Conservation (phyloP, 1,140 invertebrate species). For the Pemphigus obesinymphae region DNA sequence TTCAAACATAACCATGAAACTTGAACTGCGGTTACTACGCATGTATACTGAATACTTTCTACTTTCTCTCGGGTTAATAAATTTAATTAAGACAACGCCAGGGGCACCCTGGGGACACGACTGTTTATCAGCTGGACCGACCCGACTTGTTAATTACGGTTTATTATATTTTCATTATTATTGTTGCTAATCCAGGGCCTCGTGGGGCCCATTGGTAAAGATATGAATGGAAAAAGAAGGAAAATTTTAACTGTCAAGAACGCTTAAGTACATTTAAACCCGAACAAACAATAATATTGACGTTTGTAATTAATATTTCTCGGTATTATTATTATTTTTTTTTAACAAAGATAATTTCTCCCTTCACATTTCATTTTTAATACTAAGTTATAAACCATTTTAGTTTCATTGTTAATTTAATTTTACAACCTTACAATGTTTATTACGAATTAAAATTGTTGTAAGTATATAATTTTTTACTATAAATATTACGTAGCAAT, state of each 20-base stretch:
- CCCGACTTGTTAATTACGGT: constrained; percentile 34
- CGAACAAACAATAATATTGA: constrained; percentile 3
- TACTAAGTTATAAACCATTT: not conserved
- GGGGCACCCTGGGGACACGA: not conserved
- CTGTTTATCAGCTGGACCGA: constrained; percentile 33
- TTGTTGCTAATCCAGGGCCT: constrained; percentile 29
- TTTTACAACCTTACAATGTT: not conserved
- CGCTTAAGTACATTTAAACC: not conserved
- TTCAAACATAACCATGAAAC: constrained; percentile 2
- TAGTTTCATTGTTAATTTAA: not conserved
- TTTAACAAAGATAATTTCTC: not conserved
- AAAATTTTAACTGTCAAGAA: constrained; percentile 1
- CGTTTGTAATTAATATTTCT: not conserved
- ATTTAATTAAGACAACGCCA: constrained; percentile 39
- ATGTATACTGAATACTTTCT: not conserved
- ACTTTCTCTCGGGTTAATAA: constrained; percentile 20
- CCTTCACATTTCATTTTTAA: not conserved
- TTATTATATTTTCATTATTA: constrained; percentile 41
- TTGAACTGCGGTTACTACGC: constrained; percentile 5
- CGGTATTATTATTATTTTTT: not conserved
- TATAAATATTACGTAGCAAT: not conserved
- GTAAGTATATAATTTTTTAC: not conserved
- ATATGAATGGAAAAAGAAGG: not conserved
- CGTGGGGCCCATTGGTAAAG: constrained; percentile 6
- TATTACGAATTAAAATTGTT: constrained; percentile 2